A percentile compares a stretch with the other conserved stretches of the same genome.
Conservation (phyloP, 2,888 invertebrate genomes). For the Phortica okadai region DNA sequence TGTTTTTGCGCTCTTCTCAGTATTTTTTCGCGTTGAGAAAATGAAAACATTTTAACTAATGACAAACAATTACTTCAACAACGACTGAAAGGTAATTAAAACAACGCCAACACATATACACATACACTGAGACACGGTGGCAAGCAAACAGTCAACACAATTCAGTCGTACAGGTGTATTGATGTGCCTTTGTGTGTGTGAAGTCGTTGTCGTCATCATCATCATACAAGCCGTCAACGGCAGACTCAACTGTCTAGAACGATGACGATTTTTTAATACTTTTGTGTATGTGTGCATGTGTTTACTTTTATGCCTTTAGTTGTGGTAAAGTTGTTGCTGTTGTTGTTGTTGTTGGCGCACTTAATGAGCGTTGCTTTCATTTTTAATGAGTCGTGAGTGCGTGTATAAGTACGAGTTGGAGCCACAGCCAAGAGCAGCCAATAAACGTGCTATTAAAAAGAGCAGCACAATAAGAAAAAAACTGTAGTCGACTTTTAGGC, state of each 20-base stretch:
- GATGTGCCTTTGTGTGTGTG: slow-evolving; percentile 34
- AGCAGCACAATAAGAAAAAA: not conserved
- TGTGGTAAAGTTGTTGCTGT: slow-evolving; percentile 43
- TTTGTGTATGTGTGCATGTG: slow-evolving; percentile 27
- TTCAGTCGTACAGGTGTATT: not conserved
- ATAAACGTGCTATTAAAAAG: not conserved
- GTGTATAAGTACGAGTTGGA: not conserved
- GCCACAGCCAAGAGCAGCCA: not conserved
- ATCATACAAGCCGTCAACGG: not conserved
- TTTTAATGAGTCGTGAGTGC: slow-evolving; percentile 64
- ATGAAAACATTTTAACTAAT: slow-evolving; percentile 72
- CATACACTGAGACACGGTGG: slow-evolving; percentile 30
- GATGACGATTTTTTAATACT: not conserved
- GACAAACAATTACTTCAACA: slow-evolving; percentile 72
- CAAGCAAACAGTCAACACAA: slow-evolving; percentile 27
- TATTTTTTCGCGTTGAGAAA: slow-evolving; percentile 43
- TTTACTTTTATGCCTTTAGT: slow-evolving; percentile 24
- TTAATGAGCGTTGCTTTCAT: slow-evolving; percentile 64
- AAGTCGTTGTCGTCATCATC: slow-evolving; percentile 14
- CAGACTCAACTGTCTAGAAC: not conserved
- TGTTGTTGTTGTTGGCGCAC: slow-evolving; percentile 52
- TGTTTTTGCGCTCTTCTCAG: not conserved
- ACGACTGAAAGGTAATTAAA: slow-evolving; percentile 64
- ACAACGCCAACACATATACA: slow-evolving; percentile 51
- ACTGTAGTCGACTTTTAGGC: not conserved